Conservation (phyloP, 2,113 vertebrate genomes). For the Cinclus mexicanus region DNA sequence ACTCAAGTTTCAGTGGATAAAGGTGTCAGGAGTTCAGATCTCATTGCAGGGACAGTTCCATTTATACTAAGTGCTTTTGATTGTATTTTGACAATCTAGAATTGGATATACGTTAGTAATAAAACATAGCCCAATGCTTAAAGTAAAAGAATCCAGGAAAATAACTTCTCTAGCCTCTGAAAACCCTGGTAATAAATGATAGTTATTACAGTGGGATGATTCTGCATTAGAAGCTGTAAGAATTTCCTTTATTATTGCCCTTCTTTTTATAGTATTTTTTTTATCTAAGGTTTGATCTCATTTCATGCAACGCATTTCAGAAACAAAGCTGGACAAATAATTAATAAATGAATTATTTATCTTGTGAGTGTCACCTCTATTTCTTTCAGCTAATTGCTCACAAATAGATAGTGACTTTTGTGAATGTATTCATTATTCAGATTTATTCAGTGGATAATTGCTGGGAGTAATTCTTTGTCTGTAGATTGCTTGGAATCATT, state of each 20-base stretch:
- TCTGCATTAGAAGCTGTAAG: neutral
- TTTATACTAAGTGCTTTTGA: constrained; percentile 78
- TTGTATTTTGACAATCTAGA: constrained; percentile 81
- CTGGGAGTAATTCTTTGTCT: constrained; percentile 45
- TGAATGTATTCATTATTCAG: constrained; percentile 50
- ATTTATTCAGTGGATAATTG: constrained; percentile 63
- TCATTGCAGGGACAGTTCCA: constrained; percentile 75
- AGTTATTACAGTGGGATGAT: neutral
- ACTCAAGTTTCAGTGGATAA: constrained; percentile 79
- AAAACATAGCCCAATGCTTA: neutral
- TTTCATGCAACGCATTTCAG: neutral
- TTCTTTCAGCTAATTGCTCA: constrained; percentile 54
- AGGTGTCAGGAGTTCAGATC: constrained; percentile 79
- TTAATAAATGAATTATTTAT: constrained; percentile 48
- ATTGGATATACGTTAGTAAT: neutral
- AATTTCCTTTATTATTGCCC: neutral
- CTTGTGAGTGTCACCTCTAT: constrained; percentile 38
- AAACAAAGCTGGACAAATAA: constrained; percentile 29
- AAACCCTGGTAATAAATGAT: neutral
- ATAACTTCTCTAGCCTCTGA: neutral
- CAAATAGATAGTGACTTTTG: constrained; percentile 51
- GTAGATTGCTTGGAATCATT: constrained; percentile 32
- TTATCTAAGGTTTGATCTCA: constrained; percentile 24
- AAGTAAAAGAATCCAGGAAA: neutral
- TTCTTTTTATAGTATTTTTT: neutral